phyloP scores from a whole-genome alignment of 2,888 invertebrate genomes.

The Dromius quadrimaculatus region DNA sequence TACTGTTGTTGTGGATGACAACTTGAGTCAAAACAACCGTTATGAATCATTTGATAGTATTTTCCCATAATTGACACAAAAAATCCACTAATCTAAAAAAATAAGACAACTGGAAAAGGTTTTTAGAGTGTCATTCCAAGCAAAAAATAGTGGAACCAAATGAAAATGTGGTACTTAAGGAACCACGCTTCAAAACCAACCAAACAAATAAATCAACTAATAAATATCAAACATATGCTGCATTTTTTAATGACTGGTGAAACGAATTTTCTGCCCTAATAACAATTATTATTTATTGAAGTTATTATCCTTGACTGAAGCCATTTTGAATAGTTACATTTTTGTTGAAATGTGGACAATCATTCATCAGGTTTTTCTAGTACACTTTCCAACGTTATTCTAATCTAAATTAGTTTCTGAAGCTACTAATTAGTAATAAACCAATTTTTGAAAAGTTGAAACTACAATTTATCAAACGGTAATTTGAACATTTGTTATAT shows the following conservation, averaged over 20 bases:
- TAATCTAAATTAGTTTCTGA: conserved; percentile 20
- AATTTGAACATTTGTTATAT: conserved; percentile 11
- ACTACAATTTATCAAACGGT: conserved; percentile 22
- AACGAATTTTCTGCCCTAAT: neutral
- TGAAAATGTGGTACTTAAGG: conserved; percentile 31
- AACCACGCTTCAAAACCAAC: conserved; percentile 28
- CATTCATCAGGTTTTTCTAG: conserved; percentile 26
- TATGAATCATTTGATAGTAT: too few species aligned
- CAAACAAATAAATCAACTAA: conserved; percentile 21
- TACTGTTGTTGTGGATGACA: conserved; percentile 39
- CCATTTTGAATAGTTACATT: conserved; percentile 4
- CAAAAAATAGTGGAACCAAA: conserved; percentile 33
- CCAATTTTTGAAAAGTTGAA: conserved; percentile 23
- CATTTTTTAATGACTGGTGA: conserved; percentile 4
- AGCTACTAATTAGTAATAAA: conserved; percentile 29
- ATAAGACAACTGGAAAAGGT: conserved; percentile 27
- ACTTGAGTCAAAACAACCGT: conserved; percentile 42
- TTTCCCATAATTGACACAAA: too few species aligned
- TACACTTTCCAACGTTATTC: conserved; percentile 17
- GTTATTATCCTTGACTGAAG: neutral
- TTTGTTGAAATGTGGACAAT: conserved; percentile 7
- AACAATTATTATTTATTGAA: conserved; percentile 1
- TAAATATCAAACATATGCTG: conserved; percentile 27
- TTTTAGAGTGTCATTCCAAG: conserved; percentile 21
- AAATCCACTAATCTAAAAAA: too few species aligned